Evolutionary conservation across 2,797 vertebrate species (phyloP).

Genomic region (Onychomys leucogaster): DNA sequence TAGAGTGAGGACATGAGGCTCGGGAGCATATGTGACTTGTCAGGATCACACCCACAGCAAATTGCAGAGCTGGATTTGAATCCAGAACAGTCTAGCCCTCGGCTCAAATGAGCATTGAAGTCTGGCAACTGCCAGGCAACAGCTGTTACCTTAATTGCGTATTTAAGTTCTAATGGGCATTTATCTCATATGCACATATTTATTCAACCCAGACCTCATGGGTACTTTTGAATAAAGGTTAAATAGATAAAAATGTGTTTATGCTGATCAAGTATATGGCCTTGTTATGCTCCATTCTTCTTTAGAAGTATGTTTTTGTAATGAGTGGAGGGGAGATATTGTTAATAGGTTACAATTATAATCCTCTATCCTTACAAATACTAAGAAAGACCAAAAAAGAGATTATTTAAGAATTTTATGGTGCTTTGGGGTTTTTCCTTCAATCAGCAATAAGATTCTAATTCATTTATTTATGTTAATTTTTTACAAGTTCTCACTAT

Average conservation of each 20-base stretch:
- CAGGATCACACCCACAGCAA: background rate
- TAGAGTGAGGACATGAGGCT: background rate
- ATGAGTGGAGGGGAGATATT: background rate
- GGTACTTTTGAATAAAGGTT: constrained; percentile 51
- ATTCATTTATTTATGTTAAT: background rate
- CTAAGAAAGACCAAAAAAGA: constrained; percentile 37
- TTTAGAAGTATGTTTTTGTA: background rate
- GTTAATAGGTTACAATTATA: background rate
- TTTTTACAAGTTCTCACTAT: background rate
- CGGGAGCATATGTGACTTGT: background rate
- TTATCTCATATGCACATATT: constrained; percentile 30
- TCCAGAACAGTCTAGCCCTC: background rate
- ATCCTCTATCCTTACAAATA: background rate
- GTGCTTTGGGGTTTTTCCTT: constrained; percentile 5
- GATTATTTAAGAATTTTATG: background rate
- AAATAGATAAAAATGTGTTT: constrained; percentile 51
- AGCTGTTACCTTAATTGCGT: constrained; percentile 28
- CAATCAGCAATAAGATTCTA: background rate
- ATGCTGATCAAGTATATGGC: background rate
- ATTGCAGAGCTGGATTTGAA: background rate
- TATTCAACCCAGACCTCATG: constrained; percentile 43
- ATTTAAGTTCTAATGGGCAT: constrained; percentile 35
- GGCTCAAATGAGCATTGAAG: constrained; percentile 36
- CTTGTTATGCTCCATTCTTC: background rate
- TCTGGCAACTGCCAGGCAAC: background rate